Base-by-base conservation (phyloP, 2,113 vertebrate genomes). In the Neoarius graeffei region DNA sequence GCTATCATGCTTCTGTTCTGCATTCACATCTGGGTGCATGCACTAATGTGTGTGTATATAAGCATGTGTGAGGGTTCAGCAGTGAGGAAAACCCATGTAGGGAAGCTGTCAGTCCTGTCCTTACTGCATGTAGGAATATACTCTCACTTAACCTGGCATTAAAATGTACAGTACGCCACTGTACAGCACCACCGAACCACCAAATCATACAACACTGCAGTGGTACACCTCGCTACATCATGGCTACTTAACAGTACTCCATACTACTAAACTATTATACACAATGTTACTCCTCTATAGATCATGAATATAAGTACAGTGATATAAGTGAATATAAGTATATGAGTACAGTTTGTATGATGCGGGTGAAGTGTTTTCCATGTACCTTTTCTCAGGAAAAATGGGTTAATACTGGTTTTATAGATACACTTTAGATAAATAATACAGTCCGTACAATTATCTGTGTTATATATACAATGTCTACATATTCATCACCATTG, bases 81-180 rank as follows among this genome's bases (percentile, higher is more conserved):
- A 56, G 59, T n/a, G 50, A 69, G 88, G 74, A 71, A 57, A 84
- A 84, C 5, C 25, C 11, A 67, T 66, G 82, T 74, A 81, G 76
- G 66, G 23, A 62, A 67, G 85, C 27, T 80, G 80, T 89, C 84
- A 62, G 62, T 30, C 64, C 60, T 83, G 81, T 62, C 85, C 82
- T 62, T 90, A 50, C 64, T 85, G 23, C 77, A 60, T 52, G 83
- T 62, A 84, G 85, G 42, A 69, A 57, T 86, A 62, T 69, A 64
- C 83, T 66, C 27, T 88, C 30, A 80, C 85, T 84, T 89, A 81
- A 67, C 48, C 56, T 85, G 76, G 19, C 64, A 64, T 85, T 57
- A 42, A 11, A 73, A 59, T 25, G 54, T 23, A 56, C 52, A 60
- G 35, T 57, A 79, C 42, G 9, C 8, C 25, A 48, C 35, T 48